Percentiles rank a stretch among this genome's conserved stretches.
Conservation (phyloP, 1,140 invertebrate species). For the Rhynchophorus ferrugineus region DNA sequence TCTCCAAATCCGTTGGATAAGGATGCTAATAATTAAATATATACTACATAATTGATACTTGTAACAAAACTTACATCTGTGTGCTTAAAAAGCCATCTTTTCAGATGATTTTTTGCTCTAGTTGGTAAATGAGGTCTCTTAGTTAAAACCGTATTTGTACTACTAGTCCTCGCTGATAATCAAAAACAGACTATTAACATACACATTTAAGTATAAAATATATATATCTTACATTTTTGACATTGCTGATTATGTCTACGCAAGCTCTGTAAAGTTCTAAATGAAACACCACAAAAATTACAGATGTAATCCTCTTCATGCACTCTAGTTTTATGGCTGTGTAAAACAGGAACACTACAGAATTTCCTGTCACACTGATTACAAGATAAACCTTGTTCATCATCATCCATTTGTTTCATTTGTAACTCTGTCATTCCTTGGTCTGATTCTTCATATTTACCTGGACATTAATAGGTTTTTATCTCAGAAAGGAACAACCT, state of each 20-base stretch:
- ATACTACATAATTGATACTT: neutral
- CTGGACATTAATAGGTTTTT: too few relatives aligned
- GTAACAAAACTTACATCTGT: conserved; percentile 25
- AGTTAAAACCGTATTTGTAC: conserved; percentile 14
- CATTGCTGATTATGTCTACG: conserved; percentile 28
- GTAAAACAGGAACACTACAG: conserved; percentile 11
- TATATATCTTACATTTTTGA: conserved; percentile 25
- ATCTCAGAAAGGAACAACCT: too few relatives aligned
- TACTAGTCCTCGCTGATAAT: neutral
- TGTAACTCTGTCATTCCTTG: too few relatives aligned
- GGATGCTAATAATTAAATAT: conserved; percentile 23
- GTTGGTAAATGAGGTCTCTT: conserved; percentile 29
- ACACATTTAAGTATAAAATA: neutral
- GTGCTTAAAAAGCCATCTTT: conserved; percentile 28
- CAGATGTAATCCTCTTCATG: conserved; percentile 27
- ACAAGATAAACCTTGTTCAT: conserved; percentile 19
- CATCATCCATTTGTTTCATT: conserved; percentile 6
- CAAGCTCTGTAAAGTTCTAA: conserved; percentile 22
- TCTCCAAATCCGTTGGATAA: conserved; percentile 30
- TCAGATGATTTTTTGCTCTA: conserved; percentile 30
- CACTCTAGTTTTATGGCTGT: conserved; percentile 19
- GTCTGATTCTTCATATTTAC: too few relatives aligned
- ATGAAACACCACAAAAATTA: conserved; percentile 27
- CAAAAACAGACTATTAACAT: neutral
- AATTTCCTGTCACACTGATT: conserved; percentile 21